Evolutionary conservation across 2,113 vertebrate species (phyloP), one percentile per base, ranked within the genome.

Genomic region (Takifugu flavidus): DNA sequence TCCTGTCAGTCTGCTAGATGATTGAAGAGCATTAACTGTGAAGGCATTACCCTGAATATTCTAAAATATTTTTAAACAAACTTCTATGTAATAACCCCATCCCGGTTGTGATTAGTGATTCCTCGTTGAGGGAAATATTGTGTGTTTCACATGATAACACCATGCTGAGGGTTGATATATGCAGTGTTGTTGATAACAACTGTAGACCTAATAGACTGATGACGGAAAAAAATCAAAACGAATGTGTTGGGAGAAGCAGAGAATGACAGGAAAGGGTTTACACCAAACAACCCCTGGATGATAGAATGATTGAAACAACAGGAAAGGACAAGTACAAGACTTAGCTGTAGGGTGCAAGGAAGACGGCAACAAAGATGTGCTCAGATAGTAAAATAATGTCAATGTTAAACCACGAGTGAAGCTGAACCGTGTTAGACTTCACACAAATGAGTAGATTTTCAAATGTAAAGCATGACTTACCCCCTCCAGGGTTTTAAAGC

Each of bases 1-100:
- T 91, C 83, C 89, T 89, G 86, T 85, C 45, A 67, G 70, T 14
- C 63, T 78, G 50, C 59, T 64, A 1, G 42, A 61, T 50, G 10
- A 25, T 25, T 12, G 1, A 28, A 2, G 20, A 49, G 25, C 27
- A 13, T 45, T 1, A n/a, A 26, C 25, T 71, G 2, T 20, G 49
- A 70, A 70, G 45, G 34, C 34, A 10, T 39, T 10, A 4, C 2
- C 1, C 34, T 39, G 34, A 39, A 10, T 10, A 10, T 39, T 39
- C 34, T 39, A 39, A 39, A 39, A 39, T 39, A 39, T 39, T 39
- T 39, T 39, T 3, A 39, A 39, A 39, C 8, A 39, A 10, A 39
- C 34, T 10, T 39, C 7, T 39, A 10, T 39, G 34, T 39, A 6
- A 39, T 10, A 39, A 31, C 7, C 5, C n/a, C 13, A 29, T 27